phyloP scores from a whole-genome alignment of 2,888 invertebrate genomes.

The Meloe dianella region DNA sequence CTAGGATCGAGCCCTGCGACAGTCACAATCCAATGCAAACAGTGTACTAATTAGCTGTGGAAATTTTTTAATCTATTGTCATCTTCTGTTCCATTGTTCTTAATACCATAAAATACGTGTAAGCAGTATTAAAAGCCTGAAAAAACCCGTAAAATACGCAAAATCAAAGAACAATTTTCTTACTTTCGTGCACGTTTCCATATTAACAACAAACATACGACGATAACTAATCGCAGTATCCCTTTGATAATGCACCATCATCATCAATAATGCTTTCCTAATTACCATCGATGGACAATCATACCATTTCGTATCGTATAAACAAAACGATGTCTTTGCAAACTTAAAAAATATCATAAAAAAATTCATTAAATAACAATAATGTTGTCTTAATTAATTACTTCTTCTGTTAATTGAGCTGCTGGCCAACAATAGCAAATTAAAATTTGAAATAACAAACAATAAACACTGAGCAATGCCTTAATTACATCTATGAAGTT shows the following conservation, averaged over 20 bases:
- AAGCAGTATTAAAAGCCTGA: neutral
- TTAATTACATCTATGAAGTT: neutral
- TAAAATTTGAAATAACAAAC: neutral
- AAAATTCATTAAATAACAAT: neutral
- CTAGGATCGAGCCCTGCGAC: no score
- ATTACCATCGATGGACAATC: neutral
- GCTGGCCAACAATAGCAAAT: neutral
- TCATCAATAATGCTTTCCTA: neutral
- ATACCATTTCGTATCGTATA: neutral
- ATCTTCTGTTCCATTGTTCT: neutral
- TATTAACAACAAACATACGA: neutral
- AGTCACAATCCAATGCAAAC: no score
- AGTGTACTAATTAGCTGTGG: no score
- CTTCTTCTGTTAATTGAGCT: neutral
- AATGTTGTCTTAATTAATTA: neutral
- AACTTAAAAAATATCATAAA: neutral
- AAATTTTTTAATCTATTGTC: neutral
- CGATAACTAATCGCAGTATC: neutral
- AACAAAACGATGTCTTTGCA: neutral
- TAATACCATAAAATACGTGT: neutral
- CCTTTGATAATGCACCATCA: neutral
- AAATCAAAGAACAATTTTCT: neutral
- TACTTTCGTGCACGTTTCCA: neutral
- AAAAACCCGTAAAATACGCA: no score
- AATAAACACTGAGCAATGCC: neutral